Percentiles rank a stretch among this genome's conserved stretches.
Conservation (phyloP, 92 coral and sea anemone species). For the Porites cylindrica region DNA sequence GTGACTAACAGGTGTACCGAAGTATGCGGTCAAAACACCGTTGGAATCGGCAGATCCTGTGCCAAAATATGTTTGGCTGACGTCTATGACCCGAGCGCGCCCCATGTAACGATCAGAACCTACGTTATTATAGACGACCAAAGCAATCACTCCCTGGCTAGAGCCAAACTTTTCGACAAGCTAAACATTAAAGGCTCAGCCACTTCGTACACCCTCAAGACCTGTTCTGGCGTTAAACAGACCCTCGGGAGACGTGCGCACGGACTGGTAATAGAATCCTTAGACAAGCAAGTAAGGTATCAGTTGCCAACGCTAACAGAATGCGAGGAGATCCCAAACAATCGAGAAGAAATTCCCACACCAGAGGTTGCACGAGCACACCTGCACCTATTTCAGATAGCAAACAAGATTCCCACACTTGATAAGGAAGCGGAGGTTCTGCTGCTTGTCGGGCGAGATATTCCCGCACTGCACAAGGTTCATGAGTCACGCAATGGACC, state of each 20-base stretch:
- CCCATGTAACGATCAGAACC: constrained; percentile 17
- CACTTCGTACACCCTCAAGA: constrained; percentile 11
- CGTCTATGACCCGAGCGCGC: not conserved
- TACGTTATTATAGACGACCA: constrained; percentile 61
- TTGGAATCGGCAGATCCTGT: constrained; percentile 38
- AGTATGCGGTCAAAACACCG: constrained; percentile 19
- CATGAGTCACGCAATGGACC: constrained; percentile 64
- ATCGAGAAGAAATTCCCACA: constrained; percentile 58
- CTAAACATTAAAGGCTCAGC: constrained; percentile 27
- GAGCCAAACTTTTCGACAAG: constrained; percentile 24
- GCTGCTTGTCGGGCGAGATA: constrained; percentile 61
- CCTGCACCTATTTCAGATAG: constrained; percentile 50
- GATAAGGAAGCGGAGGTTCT: constrained; percentile 27
- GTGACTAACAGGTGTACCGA: constrained; percentile 46
- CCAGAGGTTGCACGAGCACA: constrained; percentile 54
- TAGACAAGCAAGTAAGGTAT: constrained; percentile 9
- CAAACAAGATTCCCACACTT: constrained; percentile 48
- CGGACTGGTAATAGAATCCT: constrained; percentile 46
- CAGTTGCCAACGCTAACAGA: constrained; percentile 37
- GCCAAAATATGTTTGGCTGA: constrained; percentile 59
- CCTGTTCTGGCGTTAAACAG: constrained; percentile 28
- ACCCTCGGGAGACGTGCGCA: constrained; percentile 45
- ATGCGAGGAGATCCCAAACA: constrained; percentile 56
- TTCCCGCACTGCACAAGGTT: constrained; percentile 66
- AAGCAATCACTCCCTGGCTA: constrained; percentile 57